Percentiles rank a stretch among this genome's conserved stretches.
These are phyloP conservation scores for Chironomus striatipennis DNA, from an alignment of 1,140 invertebrate genomes.

Conservation along the genomic window DNA sequence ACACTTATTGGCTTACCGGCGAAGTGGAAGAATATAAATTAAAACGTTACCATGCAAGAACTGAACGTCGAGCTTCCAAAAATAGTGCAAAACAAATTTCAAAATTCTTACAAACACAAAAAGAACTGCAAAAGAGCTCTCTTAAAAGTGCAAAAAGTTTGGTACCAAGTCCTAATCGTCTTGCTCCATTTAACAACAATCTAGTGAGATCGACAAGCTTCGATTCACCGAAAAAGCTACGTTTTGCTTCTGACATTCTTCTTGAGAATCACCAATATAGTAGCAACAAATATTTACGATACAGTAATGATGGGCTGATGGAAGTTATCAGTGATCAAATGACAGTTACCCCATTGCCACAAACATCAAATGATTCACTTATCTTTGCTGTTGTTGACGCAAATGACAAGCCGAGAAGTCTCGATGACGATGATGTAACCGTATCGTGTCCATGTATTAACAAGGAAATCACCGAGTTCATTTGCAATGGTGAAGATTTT, in stretches of 20 bases:
- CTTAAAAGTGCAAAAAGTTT: slow-evolving; percentile 43
- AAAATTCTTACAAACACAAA: slow-evolving; percentile 28
- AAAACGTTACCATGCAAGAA: slow-evolving; percentile 45
- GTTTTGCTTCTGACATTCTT: slow-evolving; percentile 63
- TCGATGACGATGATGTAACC: slow-evolving; percentile 33
- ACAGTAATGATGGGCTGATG: slow-evolving; percentile 48
- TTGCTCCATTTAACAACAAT: slow-evolving; percentile 22
- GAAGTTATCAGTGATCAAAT: slow-evolving; percentile 43
- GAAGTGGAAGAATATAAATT: slow-evolving; percentile 54
- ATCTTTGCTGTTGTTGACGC: slow-evolving; percentile 28
- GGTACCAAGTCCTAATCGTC: slow-evolving; percentile 32
- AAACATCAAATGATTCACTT: slow-evolving; percentile 37
- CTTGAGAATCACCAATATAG: slow-evolving; percentile 52
- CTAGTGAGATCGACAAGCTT: slow-evolving; percentile 57
- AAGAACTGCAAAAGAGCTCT: slow-evolving; percentile 51
- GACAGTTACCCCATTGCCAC: slow-evolving; percentile 32
- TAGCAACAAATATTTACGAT: slow-evolving; percentile 40
- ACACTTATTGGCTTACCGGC: slow-evolving; percentile 79
- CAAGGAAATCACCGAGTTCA: slow-evolving; percentile 26
- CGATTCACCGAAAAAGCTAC: slow-evolving; percentile 68
- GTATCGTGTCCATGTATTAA: slow-evolving; percentile 43
- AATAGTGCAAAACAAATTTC: slow-evolving; percentile 29
- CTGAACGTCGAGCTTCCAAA: slow-evolving; percentile 39
- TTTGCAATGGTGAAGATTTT: slow-evolving; percentile 13
- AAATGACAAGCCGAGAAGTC: slow-evolving; percentile 4